Conservation (phyloP, 2,797 vertebrate species). For the Ptychobarbus kaznakovi region DNA sequence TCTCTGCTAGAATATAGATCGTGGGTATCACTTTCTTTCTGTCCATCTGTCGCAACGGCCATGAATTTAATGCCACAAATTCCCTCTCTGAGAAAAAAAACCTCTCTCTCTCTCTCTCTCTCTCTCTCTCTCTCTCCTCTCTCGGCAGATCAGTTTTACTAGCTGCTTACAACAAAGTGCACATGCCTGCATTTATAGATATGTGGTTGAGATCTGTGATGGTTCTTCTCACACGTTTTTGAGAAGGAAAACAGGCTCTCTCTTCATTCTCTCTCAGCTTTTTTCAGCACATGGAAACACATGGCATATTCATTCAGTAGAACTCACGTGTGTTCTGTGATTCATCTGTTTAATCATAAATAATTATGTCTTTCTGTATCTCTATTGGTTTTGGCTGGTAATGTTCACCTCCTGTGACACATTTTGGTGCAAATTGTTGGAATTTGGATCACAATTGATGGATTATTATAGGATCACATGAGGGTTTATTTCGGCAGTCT, state of each 20-base stretch:
- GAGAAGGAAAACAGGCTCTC: neutral
- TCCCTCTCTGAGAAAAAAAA: neutral
- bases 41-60: neutral
- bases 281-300: neutral
- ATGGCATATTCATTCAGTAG: neutral
- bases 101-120: neutral
- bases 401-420: slow-evolving; percentile 35
- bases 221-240: neutral
- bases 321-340: slow-evolving; percentile 7
- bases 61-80: slow-evolving; percentile 1
- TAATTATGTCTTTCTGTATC: neutral
- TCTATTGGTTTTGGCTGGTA: slow-evolving; percentile 19
- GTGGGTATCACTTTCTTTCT: neutral
- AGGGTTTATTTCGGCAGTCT: slow-evolving; percentile 24
- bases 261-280: neutral
- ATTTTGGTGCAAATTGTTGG: slow-evolving; percentile 29
- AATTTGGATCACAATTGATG: neutral
- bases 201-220: neutral
- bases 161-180: neutral
- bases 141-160: neutral
- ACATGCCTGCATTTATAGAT: neutral
- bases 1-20: too few relatives aligned
- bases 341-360: slow-evolving; percentile 15
- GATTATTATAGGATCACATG: slow-evolving; percentile 46
- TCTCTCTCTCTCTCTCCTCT: neutral